Base-by-base conservation (phyloP, 2,113 vertebrate species). In the Arizona elegans region DNA sequence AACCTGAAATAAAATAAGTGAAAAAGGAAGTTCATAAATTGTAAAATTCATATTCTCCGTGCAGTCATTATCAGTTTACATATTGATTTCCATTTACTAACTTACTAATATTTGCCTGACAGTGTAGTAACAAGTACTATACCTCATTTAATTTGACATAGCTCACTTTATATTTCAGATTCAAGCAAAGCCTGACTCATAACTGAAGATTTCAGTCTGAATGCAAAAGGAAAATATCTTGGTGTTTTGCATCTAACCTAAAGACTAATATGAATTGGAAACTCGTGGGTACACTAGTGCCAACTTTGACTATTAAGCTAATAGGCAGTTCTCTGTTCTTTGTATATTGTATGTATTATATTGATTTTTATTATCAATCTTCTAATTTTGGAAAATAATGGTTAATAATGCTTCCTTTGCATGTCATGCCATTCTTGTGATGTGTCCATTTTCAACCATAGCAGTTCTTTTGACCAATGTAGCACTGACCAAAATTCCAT, bases 341-440 rank as follows among this genome's bases (percentile, higher is more conserved):
- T 52, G 0, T 62, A n/a, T 86, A 93, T 9, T 43, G 93, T 93
- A 87, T 85, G 93, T 93, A 91, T 91, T 29, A 89, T 8, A 26
- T 13, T 59, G 29, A 52, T n/a, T 10, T 87, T 87, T 52, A 21
- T 21, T 3, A 85, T 21, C 29, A 59, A 12, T 85, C 21, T 75
- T 75, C 15, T 87, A 59, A 59, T 50, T 93, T 90, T 59, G 5
- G 50, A 19, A 9, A 26, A 58, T 47, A 5, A 12, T 50, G 12
- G 10, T 13, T 50, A 58, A 89, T 89, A 75, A 50, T 6, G 47
- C 2, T 55, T 26, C 9, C 24, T 43, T 53, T 50, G 12, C 43
- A 50, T 3, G 10, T 52, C 47, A 47, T 9, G 65, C 29, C 65
- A 75, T 75, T 75, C 89, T 53, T 70, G 15, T 53, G 50, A 13